These are phyloP conservation scores for Bergia sp. DNA, from an alignment of 92 coral and sea anemone species.

Conservation along the genomic window DNA sequence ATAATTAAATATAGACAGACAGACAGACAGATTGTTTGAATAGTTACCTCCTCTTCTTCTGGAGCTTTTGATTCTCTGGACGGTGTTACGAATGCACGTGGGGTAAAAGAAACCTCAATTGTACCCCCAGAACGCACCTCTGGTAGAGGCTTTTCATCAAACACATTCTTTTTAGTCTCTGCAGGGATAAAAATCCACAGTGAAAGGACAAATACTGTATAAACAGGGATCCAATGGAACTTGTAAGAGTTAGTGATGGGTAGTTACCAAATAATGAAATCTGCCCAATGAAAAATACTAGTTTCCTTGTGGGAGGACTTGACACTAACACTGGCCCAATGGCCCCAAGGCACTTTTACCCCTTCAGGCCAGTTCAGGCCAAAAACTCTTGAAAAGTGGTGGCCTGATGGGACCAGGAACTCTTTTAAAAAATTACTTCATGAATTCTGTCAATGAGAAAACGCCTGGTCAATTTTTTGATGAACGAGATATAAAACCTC, in stretches of 20 bases:
- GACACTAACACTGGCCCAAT: too few relatives aligned
- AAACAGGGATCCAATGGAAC: neutral
- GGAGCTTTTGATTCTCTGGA: conserved; percentile 98
- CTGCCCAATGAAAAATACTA: neutral
- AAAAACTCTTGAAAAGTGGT: too few relatives aligned
- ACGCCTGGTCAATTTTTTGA: too few relatives aligned
- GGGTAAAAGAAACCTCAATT: conserved; percentile 93
- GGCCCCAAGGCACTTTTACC: too few relatives aligned
- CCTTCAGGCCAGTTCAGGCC: too few relatives aligned
- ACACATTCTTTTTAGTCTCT: conserved; percentile 47
- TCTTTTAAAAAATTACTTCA: too few relatives aligned
- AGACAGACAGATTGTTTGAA: neutral
- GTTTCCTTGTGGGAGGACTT: neutral
- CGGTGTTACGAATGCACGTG: conserved; percentile 89
- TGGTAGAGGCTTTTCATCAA: conserved; percentile 75
- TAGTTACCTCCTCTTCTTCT: conserved; percentile 90
- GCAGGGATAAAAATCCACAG: neutral
- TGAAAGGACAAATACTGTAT: too few relatives aligned
- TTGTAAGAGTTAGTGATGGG: neutral
- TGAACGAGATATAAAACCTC: too few relatives aligned
- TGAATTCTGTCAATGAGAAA: too few relatives aligned
- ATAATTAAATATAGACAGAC: neutral
- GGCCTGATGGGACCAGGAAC: too few relatives aligned
- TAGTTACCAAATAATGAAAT: too few relatives aligned
- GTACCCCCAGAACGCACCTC: conserved; percentile 85